phyloP scores from a whole-genome alignment of 2,888 invertebrate genomes.

The Polydrusus pterygomalis region DNA sequence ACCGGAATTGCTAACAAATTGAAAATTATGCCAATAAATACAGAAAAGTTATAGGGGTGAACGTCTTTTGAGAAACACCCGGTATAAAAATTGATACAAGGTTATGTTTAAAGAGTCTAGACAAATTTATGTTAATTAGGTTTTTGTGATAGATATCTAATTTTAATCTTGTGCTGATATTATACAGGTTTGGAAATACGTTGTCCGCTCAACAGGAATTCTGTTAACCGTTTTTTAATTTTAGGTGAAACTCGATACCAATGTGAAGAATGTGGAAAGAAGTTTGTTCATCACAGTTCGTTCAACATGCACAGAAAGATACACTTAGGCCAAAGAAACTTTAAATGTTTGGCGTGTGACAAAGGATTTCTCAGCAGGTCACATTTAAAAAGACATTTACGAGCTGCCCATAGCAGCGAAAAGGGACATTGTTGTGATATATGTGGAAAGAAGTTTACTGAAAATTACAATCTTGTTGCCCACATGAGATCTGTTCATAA shows the following conservation, averaged over 20 bases:
- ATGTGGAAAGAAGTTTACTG: constrained; percentile 78
- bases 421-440: constrained; percentile 75
- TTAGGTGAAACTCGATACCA: constrained; percentile 66
- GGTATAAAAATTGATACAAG: neutral
- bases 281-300: constrained; percentile 79
- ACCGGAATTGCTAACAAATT: too few species aligned
- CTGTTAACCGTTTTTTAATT: constrained; percentile 35
- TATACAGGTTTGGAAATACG: too few species aligned
- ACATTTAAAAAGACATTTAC: constrained; percentile 80
- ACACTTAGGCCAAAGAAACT: constrained; percentile 78
- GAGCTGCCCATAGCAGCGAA: constrained; percentile 78
- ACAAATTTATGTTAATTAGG: neutral
- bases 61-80: too few species aligned
- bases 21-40: too few species aligned
- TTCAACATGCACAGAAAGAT: constrained; percentile 82
- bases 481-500: constrained; percentile 62
- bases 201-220: too few species aligned
- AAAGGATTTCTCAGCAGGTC: constrained; percentile 78
- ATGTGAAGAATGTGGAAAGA: constrained; percentile 69
- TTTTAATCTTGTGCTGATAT: too few species aligned
- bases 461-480: constrained; percentile 71
- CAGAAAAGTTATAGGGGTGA: too few species aligned
- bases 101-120: neutral
- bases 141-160: neutral
- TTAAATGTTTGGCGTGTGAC: constrained; percentile 77